phyloP scores from a whole-genome alignment of 2,113 vertebrate genomes.

The Excalfactoria chinensis region DNA sequence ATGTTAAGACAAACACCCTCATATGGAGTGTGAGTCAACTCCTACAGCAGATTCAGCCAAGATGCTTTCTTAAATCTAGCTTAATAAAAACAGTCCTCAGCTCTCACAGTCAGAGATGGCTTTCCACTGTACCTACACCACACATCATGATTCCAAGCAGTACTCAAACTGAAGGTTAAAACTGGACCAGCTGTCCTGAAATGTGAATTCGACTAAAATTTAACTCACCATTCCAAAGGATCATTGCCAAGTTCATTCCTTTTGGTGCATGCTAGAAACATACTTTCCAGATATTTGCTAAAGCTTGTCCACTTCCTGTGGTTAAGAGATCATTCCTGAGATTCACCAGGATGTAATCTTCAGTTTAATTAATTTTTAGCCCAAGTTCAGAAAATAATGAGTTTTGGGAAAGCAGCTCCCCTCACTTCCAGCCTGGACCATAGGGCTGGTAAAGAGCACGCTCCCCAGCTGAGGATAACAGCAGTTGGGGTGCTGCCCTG shows the following conservation, averaged over 20 bases:
- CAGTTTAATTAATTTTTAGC: background rate
- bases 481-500: background rate
- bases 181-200: background rate
- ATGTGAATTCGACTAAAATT: background rate
- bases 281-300: background rate
- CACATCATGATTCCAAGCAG: background rate
- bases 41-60: background rate
- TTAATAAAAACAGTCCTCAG: slow-evolving; percentile 24
- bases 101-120: background rate
- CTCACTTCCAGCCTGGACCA: background rate
- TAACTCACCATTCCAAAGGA: background rate
- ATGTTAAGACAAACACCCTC: slow-evolving; percentile 64
- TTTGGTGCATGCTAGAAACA: background rate
- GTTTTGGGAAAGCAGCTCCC: background rate
- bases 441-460: rapidly evolving
- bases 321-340: background rate
- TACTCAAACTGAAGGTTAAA: background rate
- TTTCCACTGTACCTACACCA: background rate
- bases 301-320: background rate
- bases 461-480: background rate
- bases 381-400: background rate
- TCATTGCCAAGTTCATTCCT: background rate
- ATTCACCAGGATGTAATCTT: background rate
- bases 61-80: background rate
- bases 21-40: slow-evolving; percentile 50